These are phyloP conservation scores for Mesoclemmys tuberculata DNA, from an alignment of 2,113 vertebrate species.

Conservation along the genomic window DNA sequence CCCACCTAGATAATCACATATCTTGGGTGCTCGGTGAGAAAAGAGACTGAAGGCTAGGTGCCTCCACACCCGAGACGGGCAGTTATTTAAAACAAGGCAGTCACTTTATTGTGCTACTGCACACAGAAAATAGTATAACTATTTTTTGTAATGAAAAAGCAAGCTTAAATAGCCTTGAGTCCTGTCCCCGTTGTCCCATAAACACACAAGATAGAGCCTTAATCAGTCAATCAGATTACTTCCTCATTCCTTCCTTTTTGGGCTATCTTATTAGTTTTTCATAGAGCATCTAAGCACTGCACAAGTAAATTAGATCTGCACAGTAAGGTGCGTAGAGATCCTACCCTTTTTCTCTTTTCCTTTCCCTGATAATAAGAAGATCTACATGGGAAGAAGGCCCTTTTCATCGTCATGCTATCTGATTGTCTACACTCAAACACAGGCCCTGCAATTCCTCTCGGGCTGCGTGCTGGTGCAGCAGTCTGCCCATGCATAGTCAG, in stretches of 20 bases:
- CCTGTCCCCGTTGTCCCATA: not conserved
- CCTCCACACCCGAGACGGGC: not conserved
- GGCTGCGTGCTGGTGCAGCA: not conserved
- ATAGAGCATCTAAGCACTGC: accelerated
- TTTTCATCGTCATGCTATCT: not conserved
- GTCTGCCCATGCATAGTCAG: not conserved
- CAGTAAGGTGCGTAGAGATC: accelerated
- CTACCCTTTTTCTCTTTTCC: not conserved
- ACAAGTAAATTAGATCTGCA: not conserved
- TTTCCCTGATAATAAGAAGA: not conserved
- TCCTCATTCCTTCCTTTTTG: not conserved
- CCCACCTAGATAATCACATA: not conserved
- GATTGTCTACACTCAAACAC: accelerated
- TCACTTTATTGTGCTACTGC: not conserved
- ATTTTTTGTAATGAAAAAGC: not conserved
- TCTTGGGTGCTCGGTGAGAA: not conserved
- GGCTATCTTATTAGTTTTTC: not conserved
- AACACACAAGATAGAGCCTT: not conserved
- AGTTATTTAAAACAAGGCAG: not conserved
- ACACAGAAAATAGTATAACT: not conserved
- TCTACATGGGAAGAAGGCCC: not conserved
- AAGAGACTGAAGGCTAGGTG: not conserved
- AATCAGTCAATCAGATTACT: not conserved
- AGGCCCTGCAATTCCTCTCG: not conserved
- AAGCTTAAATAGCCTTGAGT: accelerated